These are phyloP conservation scores for Blomia tropicalis DNA, from an alignment of 2,888 invertebrate genomes.

Conservation along the genomic window DNA sequence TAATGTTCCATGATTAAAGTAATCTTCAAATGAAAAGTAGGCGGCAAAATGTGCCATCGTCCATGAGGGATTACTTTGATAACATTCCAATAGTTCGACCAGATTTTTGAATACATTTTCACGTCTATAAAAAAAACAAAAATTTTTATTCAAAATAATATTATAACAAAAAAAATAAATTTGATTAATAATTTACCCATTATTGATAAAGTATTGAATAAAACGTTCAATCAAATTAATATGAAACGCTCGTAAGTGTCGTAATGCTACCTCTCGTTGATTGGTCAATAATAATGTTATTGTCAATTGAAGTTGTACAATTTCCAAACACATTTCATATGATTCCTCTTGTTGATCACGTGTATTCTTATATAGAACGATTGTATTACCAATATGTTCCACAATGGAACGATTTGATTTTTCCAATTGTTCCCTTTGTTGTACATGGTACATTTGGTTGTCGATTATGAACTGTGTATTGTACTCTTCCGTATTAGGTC, in stretches of 20 bases:
- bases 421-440: no score
- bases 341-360: no score
- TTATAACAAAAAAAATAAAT: not conserved
- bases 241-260: not conserved
- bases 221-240: not conserved
- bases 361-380: no score
- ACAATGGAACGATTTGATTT: no score
- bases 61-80: not conserved
- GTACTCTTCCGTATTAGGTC: no score
- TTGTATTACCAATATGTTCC: no score
- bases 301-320: not conserved
- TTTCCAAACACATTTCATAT: not conserved
- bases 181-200: not conserved
- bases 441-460: no score
- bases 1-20: not conserved
- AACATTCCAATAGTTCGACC: not conserved
- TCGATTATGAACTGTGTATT: no score
- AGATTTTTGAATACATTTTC: not conserved
- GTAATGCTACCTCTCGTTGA: not conserved
- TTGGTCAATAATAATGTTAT: not conserved
- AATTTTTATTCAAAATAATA: no score
- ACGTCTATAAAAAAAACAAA: not conserved
- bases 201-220: not conserved
- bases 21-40: not conserved
- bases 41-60: slow-evolving; percentile 8